These are phyloP conservation scores for Dromaius novaehollandiae DNA, from an alignment of 2,113 vertebrate genomes.

Conservation along the genomic window DNA sequence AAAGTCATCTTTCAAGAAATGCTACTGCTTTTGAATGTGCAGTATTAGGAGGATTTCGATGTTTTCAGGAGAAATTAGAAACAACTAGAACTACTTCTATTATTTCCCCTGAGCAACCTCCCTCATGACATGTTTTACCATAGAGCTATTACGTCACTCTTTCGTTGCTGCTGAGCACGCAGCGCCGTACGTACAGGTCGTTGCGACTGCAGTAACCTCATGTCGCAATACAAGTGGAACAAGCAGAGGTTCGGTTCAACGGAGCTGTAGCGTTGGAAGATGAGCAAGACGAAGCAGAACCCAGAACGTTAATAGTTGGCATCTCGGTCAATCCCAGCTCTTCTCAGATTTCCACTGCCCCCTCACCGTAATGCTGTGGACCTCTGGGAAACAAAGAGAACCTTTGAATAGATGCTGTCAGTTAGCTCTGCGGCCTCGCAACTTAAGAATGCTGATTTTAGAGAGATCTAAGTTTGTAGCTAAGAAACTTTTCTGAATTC, in stretches of 20 bases:
- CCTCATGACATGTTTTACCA: neutral
- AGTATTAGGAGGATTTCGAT: neutral
- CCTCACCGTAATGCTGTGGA: neutral
- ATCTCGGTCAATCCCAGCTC: neutral
- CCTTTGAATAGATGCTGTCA: conserved; percentile 7
- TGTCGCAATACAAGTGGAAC: neutral
- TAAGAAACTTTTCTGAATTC: conserved; percentile 1
- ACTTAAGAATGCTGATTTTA: neutral
- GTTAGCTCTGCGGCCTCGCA: neutral
- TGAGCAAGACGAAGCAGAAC: neutral
- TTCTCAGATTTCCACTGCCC: neutral
- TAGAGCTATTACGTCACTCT: neutral
- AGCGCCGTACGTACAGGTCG: rapidly evolving
- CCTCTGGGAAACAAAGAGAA: neutral
- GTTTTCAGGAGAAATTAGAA: neutral
- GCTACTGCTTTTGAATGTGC: neutral
- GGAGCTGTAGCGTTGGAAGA: neutral
- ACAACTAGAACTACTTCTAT: neutral
- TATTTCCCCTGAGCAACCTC: neutral
- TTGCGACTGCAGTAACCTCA: neutral
- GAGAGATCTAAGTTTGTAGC: conserved; percentile 5
- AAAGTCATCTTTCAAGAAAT: neutral
- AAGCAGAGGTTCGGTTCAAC: neutral
- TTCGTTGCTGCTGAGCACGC: neutral
- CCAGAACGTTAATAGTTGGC: neutral